These are phyloP conservation scores for Napeogenes inachia DNA, from an alignment of 2,888 invertebrate genomes.

Conservation along the genomic window DNA sequence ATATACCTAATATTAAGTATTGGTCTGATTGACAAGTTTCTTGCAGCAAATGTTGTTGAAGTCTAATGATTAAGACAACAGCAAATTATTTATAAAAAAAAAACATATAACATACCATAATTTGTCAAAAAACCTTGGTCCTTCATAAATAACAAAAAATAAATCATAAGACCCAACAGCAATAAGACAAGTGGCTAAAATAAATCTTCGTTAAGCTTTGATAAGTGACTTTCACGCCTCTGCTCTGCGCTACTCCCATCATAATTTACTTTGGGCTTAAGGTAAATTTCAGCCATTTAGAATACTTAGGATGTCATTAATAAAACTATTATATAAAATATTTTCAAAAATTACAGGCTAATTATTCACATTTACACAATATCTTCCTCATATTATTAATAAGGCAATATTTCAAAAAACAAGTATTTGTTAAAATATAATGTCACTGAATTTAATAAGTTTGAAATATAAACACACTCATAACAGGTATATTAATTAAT, in stretches of 20 bases:
- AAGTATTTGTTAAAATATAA: too few species aligned
- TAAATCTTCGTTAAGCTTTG: constrained; percentile 48
- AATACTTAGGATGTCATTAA: not conserved
- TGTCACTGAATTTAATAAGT: too few species aligned
- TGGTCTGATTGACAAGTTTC: too few species aligned
- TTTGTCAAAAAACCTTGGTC: constrained; percentile 20
- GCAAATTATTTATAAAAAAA: constrained; percentile 7
- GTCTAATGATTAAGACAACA: constrained; percentile 1
- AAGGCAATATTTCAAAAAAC: too few species aligned
- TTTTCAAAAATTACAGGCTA: too few species aligned
- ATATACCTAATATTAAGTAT: too few species aligned
- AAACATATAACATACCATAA: constrained; percentile 8
- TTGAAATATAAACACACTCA: too few species aligned
- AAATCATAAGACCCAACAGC: constrained; percentile 38
- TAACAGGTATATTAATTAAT: too few species aligned
- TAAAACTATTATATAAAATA: too few species aligned
- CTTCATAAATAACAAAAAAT: constrained; percentile 19
- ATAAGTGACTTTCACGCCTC: constrained; percentile 42
- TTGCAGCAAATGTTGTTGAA: not conserved
- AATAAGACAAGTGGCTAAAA: constrained; percentile 40
- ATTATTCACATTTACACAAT: too few species aligned
- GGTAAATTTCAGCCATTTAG: constrained; percentile 43
- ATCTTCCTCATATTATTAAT: too few species aligned
- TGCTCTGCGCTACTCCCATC: constrained; percentile 36
- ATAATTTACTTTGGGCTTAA: constrained; percentile 41